Conservation (phyloP, 2,797 vertebrate species). For the Pithecia hirsuta region DNA sequence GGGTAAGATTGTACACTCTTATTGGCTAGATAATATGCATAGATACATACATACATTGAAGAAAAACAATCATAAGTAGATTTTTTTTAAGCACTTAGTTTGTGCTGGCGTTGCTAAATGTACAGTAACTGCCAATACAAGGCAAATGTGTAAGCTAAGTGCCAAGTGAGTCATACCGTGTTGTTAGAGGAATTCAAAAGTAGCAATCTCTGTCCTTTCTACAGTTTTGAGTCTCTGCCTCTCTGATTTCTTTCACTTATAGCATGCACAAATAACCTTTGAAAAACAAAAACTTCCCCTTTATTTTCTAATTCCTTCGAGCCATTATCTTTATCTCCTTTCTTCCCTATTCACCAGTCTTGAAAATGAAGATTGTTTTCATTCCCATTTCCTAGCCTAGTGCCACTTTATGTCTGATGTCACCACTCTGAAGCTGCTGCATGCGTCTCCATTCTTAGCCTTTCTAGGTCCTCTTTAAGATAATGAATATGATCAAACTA, state of each 20-base stretch:
- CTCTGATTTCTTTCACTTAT: slow-evolving; percentile 10
- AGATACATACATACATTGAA: background rate
- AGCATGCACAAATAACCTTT: slow-evolving; percentile 1
- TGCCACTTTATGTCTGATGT: slow-evolving; percentile 8
- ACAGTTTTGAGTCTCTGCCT: slow-evolving; percentile 9
- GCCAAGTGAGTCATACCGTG: slow-evolving; percentile 21
- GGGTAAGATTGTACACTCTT: slow-evolving; percentile 24
- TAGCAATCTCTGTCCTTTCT: slow-evolving; percentile 12
- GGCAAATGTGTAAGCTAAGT: slow-evolving; percentile 39
- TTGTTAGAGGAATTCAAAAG: slow-evolving; percentile 53
- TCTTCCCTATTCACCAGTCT: slow-evolving; percentile 25
- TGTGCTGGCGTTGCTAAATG: slow-evolving; percentile 33
- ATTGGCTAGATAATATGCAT: background rate
- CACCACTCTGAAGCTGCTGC: background rate
- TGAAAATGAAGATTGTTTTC: slow-evolving; percentile 7
- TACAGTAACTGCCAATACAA: slow-evolving; percentile 1
- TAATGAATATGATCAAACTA: background rate
- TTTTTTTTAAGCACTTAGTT: slow-evolving; percentile 47
- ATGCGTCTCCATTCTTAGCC: background rate
- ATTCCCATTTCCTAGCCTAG: background rate
- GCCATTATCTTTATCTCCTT: background rate
- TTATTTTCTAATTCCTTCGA: slow-evolving; percentile 33
- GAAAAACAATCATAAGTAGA: background rate
- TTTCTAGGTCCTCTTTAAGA: slow-evolving; percentile 1
- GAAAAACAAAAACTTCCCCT: background rate